Evolutionary conservation across 2,113 vertebrate species (phyloP).

Genomic region (Alces alces): DNA sequence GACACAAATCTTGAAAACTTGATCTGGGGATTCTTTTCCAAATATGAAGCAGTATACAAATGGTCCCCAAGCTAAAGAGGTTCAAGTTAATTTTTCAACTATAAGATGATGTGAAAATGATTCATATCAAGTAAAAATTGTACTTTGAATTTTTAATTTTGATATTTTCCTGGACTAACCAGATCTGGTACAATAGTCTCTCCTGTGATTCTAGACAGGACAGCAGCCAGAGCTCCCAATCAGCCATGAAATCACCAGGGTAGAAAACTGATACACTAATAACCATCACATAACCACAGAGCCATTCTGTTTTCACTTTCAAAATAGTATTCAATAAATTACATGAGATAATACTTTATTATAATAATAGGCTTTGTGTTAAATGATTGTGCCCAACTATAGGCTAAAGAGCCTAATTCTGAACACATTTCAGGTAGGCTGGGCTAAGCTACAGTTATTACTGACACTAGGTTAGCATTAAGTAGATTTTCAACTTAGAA

Average conservation of each 20-base stretch:
- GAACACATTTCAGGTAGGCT: background rate
- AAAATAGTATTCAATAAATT: background rate
- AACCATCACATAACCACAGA: background rate
- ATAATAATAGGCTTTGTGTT: background rate
- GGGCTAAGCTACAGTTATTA: background rate
- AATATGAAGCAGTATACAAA: background rate
- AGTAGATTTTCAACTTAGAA: background rate
- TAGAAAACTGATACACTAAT: background rate
- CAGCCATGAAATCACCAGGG: background rate
- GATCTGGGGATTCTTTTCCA: background rate
- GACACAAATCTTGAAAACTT: background rate
- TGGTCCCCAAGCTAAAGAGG: background rate
- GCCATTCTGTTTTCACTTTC: background rate
- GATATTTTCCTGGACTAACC: background rate
- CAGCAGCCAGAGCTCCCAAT: background rate
- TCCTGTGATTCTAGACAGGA: background rate
- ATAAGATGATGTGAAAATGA: background rate
- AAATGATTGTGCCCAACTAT: background rate
- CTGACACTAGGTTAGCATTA: background rate
- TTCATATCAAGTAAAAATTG: background rate
- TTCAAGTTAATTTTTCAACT: background rate
- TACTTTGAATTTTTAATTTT: background rate
- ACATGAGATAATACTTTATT: background rate
- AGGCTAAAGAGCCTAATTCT: background rate
- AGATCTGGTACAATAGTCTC: background rate